These are phyloP conservation scores for Sympetrum striolatum DNA, from an alignment of 2,888 invertebrate species.

Conservation along the genomic window DNA sequence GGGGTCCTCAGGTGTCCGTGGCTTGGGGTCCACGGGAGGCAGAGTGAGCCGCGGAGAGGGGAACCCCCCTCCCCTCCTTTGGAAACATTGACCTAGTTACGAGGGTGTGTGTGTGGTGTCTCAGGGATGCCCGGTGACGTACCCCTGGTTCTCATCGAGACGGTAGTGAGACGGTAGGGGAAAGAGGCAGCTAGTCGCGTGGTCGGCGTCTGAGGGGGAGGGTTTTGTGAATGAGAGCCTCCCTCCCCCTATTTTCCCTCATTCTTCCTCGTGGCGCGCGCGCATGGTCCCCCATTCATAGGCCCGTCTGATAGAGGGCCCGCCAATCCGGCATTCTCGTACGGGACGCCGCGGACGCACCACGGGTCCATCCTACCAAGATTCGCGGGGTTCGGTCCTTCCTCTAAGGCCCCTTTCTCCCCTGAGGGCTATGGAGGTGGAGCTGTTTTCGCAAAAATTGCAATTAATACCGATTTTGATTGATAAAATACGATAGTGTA, in stretches of 20 bases:
- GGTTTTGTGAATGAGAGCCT: constrained; percentile 38
- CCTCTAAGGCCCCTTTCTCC: too few species aligned
- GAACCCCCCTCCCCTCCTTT: not conserved
- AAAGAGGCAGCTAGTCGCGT: not conserved
- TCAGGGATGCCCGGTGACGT: constrained; percentile 33
- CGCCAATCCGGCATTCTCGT: not conserved
- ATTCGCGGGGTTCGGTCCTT: too few species aligned
- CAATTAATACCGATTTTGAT: not conserved
- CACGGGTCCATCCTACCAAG: too few species aligned
- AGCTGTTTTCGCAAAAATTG: not conserved
- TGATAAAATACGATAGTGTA: not conserved
- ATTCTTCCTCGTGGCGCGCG: constrained; percentile 30
- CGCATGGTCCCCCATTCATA: constrained; percentile 26
- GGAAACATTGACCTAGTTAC: constrained; percentile 33
- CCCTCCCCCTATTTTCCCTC: not conserved
- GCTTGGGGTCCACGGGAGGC: too few species aligned
- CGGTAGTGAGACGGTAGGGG: constrained; percentile 16
- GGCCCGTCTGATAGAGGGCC: constrained; percentile 8
- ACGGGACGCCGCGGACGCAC: not conserved
- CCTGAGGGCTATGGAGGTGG: too few species aligned
- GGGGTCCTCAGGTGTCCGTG: too few species aligned
- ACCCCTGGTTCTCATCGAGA: constrained; percentile 2
- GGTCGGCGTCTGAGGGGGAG: constrained; percentile 18
- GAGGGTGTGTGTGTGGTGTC: constrained; percentile 1
- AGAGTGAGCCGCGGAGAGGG: too few species aligned